A percentile compares a stretch with the other conserved stretches of the same genome.
phyloP scores from a whole-genome alignment of 2,113 vertebrate genomes.

The Syrmaticus mikado region DNA sequence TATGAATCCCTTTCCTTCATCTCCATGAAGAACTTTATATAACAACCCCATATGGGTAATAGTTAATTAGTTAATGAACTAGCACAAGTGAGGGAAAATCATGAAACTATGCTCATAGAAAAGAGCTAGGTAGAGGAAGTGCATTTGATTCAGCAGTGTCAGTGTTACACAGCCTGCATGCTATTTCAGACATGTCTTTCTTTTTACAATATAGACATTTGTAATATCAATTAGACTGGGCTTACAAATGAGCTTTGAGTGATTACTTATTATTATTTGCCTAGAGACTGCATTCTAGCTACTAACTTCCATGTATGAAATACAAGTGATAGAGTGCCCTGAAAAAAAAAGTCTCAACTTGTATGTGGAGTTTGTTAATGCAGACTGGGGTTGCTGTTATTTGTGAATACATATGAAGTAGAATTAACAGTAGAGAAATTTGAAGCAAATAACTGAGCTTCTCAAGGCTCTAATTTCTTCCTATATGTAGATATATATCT shows the following conservation, averaged over 20 bases:
- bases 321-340: neutral
- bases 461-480: neutral
- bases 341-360: neutral
- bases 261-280: neutral
- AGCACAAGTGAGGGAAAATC: neutral
- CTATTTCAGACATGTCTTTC: neutral
- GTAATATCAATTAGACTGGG: neutral
- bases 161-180: neutral
- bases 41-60: neutral
- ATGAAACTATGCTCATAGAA: neutral
- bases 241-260: neutral
- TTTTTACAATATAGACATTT: neutral
- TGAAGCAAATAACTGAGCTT: neutral
- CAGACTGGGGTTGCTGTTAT: neutral
- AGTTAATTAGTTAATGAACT: conserved; percentile 27
- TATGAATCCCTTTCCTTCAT: neutral
- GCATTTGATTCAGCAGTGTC: neutral
- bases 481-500: neutral
- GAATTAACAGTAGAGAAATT: neutral
- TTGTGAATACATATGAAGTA: neutral
- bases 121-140: neutral
- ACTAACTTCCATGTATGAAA: neutral
- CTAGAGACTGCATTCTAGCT: neutral
- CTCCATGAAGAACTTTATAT: neutral
- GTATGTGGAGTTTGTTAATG: neutral